Evolutionary conservation across 2,113 vertebrate genomes (phyloP).

Genomic region (Indicator maculatus): DNA sequence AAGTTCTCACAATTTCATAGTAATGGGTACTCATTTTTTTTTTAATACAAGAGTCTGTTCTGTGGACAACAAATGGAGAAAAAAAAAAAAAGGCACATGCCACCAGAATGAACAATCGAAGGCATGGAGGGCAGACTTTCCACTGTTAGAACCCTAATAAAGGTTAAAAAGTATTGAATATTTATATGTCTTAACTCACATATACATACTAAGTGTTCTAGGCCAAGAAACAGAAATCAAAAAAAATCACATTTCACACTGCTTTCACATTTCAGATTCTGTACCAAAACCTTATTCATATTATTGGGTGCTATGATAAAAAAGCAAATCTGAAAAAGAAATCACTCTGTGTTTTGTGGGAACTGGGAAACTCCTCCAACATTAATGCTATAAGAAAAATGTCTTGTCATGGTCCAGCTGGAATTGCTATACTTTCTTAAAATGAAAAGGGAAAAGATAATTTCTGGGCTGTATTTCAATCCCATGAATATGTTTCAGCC

Average conservation of each 20-base stretch:
- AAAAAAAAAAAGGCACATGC: neutral
- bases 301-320: neutral
- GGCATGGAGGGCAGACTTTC: neutral
- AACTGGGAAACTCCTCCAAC: neutral
- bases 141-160: neutral
- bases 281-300: neutral
- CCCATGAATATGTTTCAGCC: neutral
- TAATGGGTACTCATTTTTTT: neutral
- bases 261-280: neutral
- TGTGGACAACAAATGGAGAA: neutral
- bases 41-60: neutral
- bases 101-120: neutral
- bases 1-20: neutral
- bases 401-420: neutral
- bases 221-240: neutral
- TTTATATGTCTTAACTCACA: neutral
- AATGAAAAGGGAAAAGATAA: neutral
- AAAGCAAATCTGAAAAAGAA: neutral
- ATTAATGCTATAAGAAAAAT: neutral
- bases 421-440: neutral
- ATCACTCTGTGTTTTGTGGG: neutral
- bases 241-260: neutral
- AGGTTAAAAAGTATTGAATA: neutral
- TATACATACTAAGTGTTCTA: neutral
- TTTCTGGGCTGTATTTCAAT: neutral